These are phyloP conservation scores for Alviniconcha strummeri DNA, from an alignment of 2,888 invertebrate genomes.

Conservation along the genomic window DNA sequence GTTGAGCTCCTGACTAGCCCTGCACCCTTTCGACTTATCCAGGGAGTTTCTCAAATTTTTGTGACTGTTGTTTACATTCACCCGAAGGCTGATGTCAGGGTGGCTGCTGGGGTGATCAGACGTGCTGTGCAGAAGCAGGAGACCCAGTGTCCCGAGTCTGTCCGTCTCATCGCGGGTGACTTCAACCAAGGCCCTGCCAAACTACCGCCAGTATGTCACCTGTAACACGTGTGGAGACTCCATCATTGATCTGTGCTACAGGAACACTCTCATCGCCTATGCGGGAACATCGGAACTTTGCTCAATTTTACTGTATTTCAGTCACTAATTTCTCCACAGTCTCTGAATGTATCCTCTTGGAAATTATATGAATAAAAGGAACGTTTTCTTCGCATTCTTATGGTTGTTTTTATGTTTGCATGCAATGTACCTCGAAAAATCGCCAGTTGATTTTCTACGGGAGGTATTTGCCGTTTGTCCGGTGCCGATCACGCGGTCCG, in stretches of 20 bases:
- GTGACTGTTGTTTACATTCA: conserved; percentile 4
- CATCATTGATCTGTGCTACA: neutral
- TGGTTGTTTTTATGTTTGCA: no score
- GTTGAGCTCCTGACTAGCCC: neutral
- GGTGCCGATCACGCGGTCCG: no score
- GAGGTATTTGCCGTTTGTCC: no score
- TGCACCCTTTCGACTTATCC: neutral
- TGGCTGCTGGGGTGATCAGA: neutral
- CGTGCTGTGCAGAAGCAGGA: neutral
- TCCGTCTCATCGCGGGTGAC: neutral
- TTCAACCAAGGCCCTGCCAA: neutral
- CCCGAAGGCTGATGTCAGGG: neutral
- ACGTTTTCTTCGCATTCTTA: no score
- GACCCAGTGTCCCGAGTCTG: no score
- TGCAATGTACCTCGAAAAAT: no score
- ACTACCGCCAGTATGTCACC: neutral
- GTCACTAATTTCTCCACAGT: no score
- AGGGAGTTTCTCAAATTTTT: neutral
- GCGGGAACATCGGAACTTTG: no score
- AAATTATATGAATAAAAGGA: no score
- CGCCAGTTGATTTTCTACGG: no score
- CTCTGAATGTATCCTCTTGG: no score
- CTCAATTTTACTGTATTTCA: no score
- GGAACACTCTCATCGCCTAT: neutral
- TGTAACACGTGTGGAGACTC: neutral